Evolutionary conservation across 2,888 invertebrate genomes (phyloP), one percentile per base, ranked within the genome.

Genomic region (Pycnomerus fuliginosus): DNA sequence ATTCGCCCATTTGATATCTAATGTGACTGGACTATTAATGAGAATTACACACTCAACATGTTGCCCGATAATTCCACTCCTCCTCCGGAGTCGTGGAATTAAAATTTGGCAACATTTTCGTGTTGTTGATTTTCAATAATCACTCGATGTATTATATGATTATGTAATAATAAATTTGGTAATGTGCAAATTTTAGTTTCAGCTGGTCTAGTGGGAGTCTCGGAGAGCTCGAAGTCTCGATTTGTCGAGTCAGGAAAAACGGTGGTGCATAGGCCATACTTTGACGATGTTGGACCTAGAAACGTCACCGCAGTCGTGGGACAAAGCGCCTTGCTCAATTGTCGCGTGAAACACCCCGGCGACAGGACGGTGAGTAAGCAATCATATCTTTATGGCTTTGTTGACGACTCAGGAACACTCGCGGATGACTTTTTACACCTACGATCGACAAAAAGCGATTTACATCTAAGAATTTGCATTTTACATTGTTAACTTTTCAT

Each of bases 291-390:
- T 49, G 86, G 86, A 3, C 84, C 87, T 0, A 77, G 89, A 51
- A 91, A 91, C 73, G 83, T 91, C 52, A 86, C 90, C 1, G 83
- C 89, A 10, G 86, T 90, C 38, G 87, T 90, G 20, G 91, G 90
- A 2, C 90, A 91, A 71, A 82, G 85, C 2, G 84, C 88, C 12
- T 77, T 87, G 56, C 77, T 91, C 54, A 81, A 84, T 64, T 91
- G 91, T 71, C 79, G 89, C 39, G 90, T 90, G 31, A 90, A 90
- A 68, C 87, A 90, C 71, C 87, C 88, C 60, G 90, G 89, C 33
- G 88, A 91, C 69, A 79, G 90, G 70, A 90, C 90, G 71, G 91
- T 90, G 70, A 83, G 85, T 73, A 41, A 36, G 47, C 33, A 35
- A 34, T 53, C 45, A 42, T 49, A 44, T 52, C 36, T 52, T 46